Evolutionary conservation across 2,888 invertebrate species (phyloP), one percentile per base, ranked within the genome.

Genomic region (Pedicia rivosa): DNA sequence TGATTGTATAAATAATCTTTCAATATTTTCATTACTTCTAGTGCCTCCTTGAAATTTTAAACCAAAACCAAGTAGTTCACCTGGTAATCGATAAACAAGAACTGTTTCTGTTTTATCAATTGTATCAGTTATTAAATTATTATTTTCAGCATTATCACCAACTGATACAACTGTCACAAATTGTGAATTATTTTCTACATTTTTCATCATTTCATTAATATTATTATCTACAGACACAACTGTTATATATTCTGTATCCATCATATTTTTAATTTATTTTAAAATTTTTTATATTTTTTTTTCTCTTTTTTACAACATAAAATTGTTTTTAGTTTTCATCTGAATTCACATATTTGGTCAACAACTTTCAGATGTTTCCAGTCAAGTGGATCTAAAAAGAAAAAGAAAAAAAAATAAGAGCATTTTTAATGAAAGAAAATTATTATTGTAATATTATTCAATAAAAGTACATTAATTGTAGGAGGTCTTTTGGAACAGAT

Each of bases 21-120:
- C 71, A 2, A 91, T 86, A 47, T 71, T 74, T 54, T 88, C 86
- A 8, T 72, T 69, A 24, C 79, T 79, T 46, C 82, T 79, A 26
- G 81, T 80, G 10, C 88, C 88, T 28, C 90, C 90, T 62, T 91
- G 90, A 54, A 92, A 90, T 55, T 88, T 87, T 2, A 92, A 64
- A 0, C 90, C 90, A 52, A 92, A 81, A 2, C 92, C 92, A 6
- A 92, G 68, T 26, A 87, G 73, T 53, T 91, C 91, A 1, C 91
- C 91, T 0, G 87, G 83, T 37, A 91, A 70, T 44, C 91, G 70
- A 48, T 81, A 82, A 35, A 92, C 79, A 37, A 77, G 68, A 25
- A 91, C 78, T 52, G 78, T 75, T 48, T 86, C 82, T 8, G 67
- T 65, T 44, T 73, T 65, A 43, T 64, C 56, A 47, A 66, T n/a